These are phyloP conservation scores for Lepilemur ruficaudatus DNA, from an alignment of 2,797 vertebrate species.

Conservation along the genomic window DNA sequence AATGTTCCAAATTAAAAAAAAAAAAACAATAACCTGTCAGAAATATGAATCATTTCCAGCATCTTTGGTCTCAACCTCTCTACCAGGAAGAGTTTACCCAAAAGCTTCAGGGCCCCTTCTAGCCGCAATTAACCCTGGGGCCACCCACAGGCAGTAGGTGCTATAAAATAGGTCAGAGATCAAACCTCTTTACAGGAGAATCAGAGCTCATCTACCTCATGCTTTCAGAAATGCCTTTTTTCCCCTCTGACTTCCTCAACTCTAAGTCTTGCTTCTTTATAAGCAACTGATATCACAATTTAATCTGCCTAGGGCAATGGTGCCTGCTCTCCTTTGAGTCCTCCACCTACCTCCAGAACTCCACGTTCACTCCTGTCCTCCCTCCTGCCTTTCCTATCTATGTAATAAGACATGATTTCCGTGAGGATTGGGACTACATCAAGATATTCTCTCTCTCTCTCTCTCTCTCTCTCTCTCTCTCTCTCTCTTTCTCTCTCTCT, in stretches of 20 bases:
- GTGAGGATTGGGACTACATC: background rate
- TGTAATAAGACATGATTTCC: background rate
- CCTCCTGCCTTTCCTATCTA: background rate
- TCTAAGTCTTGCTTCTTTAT: background rate
- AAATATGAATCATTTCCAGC: background rate
- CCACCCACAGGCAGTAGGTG: background rate
- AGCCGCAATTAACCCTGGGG: background rate
- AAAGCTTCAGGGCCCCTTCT: background rate
- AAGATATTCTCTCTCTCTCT: background rate
- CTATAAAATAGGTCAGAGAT: conserved; percentile 39
- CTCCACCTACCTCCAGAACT: background rate
- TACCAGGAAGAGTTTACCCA: background rate
- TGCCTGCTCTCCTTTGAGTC: background rate
- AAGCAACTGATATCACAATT: background rate
- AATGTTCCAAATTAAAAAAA: background rate
- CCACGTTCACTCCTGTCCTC: background rate
- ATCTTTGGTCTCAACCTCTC: background rate
- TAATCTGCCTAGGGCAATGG: background rate
- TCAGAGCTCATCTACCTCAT: background rate
- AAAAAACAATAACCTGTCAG: background rate
- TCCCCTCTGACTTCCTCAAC: background rate
- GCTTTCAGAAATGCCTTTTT: conserved; percentile 1
- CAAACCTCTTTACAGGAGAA: conserved; percentile 15
- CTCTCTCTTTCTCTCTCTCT: too few relatives aligned
- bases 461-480: too few relatives aligned